phyloP scores from a whole-genome alignment of 2,888 invertebrate genomes.

The Dasypogon diadema region DNA sequence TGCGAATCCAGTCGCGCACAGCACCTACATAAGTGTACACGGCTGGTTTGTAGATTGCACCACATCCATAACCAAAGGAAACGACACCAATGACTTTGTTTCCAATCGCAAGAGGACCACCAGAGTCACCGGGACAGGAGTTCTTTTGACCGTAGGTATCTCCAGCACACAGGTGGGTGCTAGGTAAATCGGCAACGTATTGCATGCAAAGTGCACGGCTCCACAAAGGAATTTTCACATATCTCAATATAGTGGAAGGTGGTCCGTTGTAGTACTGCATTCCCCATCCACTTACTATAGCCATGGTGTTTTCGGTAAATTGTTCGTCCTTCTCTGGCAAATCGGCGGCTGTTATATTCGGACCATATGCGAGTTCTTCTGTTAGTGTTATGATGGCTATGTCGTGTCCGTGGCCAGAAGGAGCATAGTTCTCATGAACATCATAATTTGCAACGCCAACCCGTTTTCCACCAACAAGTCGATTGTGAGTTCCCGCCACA shows the following conservation, averaged over 20 bases:
- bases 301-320: background rate
- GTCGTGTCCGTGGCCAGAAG: background rate
- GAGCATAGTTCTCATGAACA: background rate
- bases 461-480: background rate
- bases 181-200: slow-evolving; percentile 56
- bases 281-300: slow-evolving; percentile 54
- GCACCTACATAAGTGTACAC: slow-evolving; percentile 13
- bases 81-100: slow-evolving; percentile 32
- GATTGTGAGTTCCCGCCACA: background rate
- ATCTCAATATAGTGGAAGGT: background rate
- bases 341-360: background rate
- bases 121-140: slow-evolving; percentile 42
- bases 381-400: background rate
- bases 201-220: slow-evolving; percentile 61
- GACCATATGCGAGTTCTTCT: too few species aligned
- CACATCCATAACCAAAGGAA: slow-evolving; percentile 38
- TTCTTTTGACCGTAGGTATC: slow-evolving; percentile 65
- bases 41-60: slow-evolving; percentile 8
- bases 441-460: background rate
- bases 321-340: slow-evolving; percentile 14
- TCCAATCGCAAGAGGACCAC: slow-evolving; percentile 25
- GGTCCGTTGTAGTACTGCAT: slow-evolving; percentile 6
- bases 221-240: background rate
- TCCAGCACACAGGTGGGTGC: slow-evolving; percentile 71
- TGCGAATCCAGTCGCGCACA: slow-evolving; percentile 15